These are phyloP conservation scores for Noctuana brunneofusca DNA, from an alignment of 2,888 invertebrate species.

Conservation along the genomic window DNA sequence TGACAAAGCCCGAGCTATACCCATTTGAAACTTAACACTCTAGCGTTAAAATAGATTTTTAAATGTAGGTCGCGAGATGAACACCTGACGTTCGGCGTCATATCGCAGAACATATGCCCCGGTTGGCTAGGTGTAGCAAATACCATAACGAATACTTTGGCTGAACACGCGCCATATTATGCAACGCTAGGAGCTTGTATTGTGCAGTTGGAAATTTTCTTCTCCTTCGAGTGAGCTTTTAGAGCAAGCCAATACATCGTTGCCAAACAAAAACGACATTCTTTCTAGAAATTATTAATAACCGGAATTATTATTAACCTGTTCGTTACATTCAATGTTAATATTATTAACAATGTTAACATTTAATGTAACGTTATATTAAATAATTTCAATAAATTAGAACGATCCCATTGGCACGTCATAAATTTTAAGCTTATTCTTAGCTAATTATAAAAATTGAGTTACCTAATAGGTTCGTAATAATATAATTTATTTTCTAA, in stretches of 20 bases:
- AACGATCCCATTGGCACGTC: no score
- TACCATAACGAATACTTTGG: conserved; percentile 83
- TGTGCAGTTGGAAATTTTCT: conserved; percentile 71
- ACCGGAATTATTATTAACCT: background rate
- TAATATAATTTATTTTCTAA: no score
- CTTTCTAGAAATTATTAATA: conserved; percentile 35
- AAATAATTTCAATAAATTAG: no score
- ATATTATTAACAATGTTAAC: no score
- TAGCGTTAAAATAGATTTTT: conserved; percentile 56
- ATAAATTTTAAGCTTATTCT: no score
- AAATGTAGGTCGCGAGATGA: conserved; percentile 61
- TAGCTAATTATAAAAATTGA: no score
- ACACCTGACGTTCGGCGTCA: conserved; percentile 82
- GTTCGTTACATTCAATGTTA: background rate
- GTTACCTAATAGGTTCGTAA: no score
- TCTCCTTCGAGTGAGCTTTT: conserved; percentile 64
- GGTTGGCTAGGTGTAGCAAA: conserved; percentile 81
- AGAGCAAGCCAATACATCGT: conserved; percentile 49
- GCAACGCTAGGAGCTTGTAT: conserved; percentile 76
- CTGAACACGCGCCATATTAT: conserved; percentile 79
- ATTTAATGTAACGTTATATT: no score
- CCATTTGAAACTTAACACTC: conserved; percentile 52
- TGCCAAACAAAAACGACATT: conserved; percentile 44
- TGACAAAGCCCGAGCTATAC: conserved; percentile 43
- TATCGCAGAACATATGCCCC: conserved; percentile 80